Base-by-base conservation (phyloP, 2,888 invertebrate species). In the Ptychoptera contaminata region DNA sequence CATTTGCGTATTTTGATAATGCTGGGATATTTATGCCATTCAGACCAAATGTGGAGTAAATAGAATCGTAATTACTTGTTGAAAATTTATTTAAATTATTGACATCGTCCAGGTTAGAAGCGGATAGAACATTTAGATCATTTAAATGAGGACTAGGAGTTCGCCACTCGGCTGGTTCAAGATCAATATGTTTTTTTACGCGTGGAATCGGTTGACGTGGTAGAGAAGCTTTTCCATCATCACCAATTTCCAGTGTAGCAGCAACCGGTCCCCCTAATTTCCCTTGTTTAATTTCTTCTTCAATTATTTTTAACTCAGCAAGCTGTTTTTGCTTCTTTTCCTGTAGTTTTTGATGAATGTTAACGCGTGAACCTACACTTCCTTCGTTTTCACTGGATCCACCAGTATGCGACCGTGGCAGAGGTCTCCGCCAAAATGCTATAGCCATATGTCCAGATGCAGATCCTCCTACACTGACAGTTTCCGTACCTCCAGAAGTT, bases 251-350 rank as follows among this genome's bases (percentile, higher is more conserved):
- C 0, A 69, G 67, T 0, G 69, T 65, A 45, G 74, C 71, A 56
- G 74, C 63, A 50, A 68, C 48, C 4, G 56, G 68, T 1, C 70
- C 68, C 3, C 72, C 79, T 1, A 82, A 65, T 59, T 87, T 87
- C 0, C 84, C 84, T 53, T 84, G 83, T 55, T 84, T 84, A 44
- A 88, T 87, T 62, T 88, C 88, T 56, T 88, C 87, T 56, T 88
- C 86, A 43, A 82, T 82, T 41, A 79, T 84, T 48, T 82, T 72
- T 31, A 88, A 62, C 58, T 88, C 87, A 0, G 86, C 84, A 29
- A 88, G 66, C 56, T 90, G 88, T 51, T 88, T 86, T 55, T 85
- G 83, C 55, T 87, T 87, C 59, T 90, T 88, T 59, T 87, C 87
- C 57, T 85, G 82, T 1, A 88, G 67, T 58, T 88, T 88, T 54